Percentiles rank a stretch among this genome's conserved stretches.
These are phyloP conservation scores for Hyalella azteca DNA, from an alignment of 2,888 invertebrate genomes.

Conservation along the genomic window DNA sequence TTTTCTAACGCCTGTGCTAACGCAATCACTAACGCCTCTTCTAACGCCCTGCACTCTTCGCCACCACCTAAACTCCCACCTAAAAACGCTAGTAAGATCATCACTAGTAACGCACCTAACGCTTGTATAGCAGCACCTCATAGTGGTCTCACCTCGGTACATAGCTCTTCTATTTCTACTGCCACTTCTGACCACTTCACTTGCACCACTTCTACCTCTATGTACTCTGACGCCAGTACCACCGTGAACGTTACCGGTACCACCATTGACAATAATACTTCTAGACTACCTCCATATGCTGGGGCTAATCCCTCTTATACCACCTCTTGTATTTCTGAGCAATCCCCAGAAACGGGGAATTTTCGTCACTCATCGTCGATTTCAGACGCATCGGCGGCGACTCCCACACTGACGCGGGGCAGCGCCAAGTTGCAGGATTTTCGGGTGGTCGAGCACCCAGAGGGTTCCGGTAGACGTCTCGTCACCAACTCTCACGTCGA, in stretches of 20 bases:
- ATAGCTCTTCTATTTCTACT: slow-evolving; percentile 7
- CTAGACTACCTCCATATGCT: no score
- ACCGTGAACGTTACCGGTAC: slow-evolving; percentile 27
- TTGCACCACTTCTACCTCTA: slow-evolving; percentile 34
- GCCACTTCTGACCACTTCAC: slow-evolving; percentile 34
- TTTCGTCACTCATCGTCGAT: background rate
- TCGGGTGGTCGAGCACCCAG: slow-evolving; percentile 3
- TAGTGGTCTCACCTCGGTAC: background rate
- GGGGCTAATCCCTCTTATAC: no score
- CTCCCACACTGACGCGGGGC: background rate
- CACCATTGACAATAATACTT: background rate
- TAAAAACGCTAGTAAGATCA: background rate
- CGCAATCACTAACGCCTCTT: background rate
- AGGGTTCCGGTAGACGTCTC: background rate
- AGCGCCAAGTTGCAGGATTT: slow-evolving; percentile 35
- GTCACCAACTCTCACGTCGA: slow-evolving; percentile 22
- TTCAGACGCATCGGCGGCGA: background rate
- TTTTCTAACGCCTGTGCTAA: background rate
- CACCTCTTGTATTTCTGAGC: background rate
- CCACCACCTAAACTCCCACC: slow-evolving; percentile 13
- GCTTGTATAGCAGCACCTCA: slow-evolving; percentile 2
- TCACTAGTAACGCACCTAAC: slow-evolving; percentile 14
- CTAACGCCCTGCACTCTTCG: background rate
- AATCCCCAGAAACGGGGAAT: slow-evolving; percentile 9
- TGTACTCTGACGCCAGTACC: slow-evolving; percentile 1